Base-by-base conservation (phyloP, 2,113 vertebrate species). In the Dromas ardeola region DNA sequence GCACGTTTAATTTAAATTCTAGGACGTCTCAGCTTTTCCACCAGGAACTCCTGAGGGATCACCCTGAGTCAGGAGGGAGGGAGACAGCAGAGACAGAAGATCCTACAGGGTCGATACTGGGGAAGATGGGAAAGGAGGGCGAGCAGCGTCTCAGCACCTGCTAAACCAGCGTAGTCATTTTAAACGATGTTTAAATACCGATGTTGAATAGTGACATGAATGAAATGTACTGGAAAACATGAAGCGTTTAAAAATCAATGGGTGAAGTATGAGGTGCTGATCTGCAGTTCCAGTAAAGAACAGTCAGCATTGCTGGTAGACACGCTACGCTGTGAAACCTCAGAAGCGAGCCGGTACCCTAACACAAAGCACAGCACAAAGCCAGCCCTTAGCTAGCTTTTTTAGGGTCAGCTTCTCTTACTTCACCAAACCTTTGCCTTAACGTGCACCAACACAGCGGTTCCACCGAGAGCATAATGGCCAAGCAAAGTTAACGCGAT, bases 1-100 rank as follows among this genome's bases (percentile, higher is more conserved):
- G 40, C 43, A 50, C 42, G n/a, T 78, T 88, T 63, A 36, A 84
- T 91, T 93, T 78, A 66, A 86, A 77, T 73, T 50, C 45, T 77
- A 77, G 9, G 40, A 56, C 0, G 2, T 40, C 40, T 59, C 4
- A 11, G 36, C 49, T 73, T 95, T 92, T 74, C 45, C 72, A 74
- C 32, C 58, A 74, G 53, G 76, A 95, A 93, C 73, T 90, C 59
- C 42, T 72, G 20, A 26, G 43, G 29, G 69, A 52, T 92, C 18
- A 67, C 32, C 85, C 43, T n/a, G 36, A 72, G 34, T 82, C 55
- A 77, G 42, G 45, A 0, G 0, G 42, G 72, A 58, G 13, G 2
- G 30, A 42, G 32, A 56, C 67, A 88, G 67, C 36, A 88, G 58
- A 65, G 11, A 67, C 27, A 70, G 65, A 84, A 59, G 49, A 62